These are phyloP conservation scores for Coracias cyanogaster DNA, from an alignment of 2,797 vertebrate genomes.

Conservation along the genomic window DNA sequence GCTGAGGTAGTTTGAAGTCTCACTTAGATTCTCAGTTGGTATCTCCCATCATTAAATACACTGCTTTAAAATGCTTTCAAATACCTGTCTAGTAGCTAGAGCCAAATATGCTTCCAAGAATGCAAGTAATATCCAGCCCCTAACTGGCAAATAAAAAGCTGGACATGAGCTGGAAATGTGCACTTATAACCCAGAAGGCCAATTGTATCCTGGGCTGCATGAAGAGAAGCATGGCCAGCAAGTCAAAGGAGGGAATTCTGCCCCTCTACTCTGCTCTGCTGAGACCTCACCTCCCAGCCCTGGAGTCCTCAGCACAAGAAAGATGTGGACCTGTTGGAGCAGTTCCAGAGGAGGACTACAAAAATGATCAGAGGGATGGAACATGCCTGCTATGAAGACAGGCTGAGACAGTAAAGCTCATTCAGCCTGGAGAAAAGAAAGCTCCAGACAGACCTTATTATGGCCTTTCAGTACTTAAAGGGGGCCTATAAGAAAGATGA, in stretches of 20 bases:
- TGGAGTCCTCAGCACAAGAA: background rate
- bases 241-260: background rate
- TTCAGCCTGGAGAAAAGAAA: background rate
- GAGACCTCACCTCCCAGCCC: background rate
- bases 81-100: background rate
- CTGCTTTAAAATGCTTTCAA: slow-evolving; percentile 31
- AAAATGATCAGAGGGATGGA: background rate
- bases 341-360: background rate
- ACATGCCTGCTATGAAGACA: background rate
- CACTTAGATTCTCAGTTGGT: slow-evolving; percentile 51
- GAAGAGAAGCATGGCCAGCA: background rate
- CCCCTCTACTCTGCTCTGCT: background rate
- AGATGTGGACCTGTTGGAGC: background rate
- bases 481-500: background rate
- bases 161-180: background rate
- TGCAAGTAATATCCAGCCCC: background rate
- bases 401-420: too few relatives aligned
- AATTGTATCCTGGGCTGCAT: background rate
- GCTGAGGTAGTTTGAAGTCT: slow-evolving; percentile 65
- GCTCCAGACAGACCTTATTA: background rate
- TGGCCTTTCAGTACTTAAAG: background rate
- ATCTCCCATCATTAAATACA: slow-evolving; percentile 20
- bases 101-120: background rate
- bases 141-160: background rate
- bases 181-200: background rate